Conservation (phyloP, 2,888 invertebrate genomes). For the Sarcophaga rosellei region DNA sequence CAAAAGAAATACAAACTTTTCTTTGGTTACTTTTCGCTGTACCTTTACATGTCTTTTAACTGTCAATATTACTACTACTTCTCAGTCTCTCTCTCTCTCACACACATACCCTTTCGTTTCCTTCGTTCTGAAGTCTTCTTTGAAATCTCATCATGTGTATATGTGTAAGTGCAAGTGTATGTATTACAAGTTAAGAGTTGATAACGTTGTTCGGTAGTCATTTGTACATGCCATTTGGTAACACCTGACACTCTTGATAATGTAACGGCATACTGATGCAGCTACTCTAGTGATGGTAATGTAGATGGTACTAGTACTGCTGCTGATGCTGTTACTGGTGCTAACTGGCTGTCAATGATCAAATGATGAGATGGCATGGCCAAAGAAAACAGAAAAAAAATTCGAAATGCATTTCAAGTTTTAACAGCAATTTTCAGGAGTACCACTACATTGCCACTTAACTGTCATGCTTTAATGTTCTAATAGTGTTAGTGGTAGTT, state of each 20-base stretch:
- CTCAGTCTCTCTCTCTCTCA: too few relatives aligned
- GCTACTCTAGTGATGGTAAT: too few relatives aligned
- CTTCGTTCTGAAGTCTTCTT: not conserved
- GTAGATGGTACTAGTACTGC: too few relatives aligned
- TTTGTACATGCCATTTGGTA: conserved; percentile 67
- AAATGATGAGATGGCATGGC: conserved; percentile 45
- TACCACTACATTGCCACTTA: conserved; percentile 68
- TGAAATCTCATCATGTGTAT: not conserved
- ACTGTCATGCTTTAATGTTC: conserved; percentile 60
- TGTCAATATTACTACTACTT: too few relatives aligned
- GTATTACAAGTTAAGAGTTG: conserved; percentile 28
- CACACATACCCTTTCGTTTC: too few relatives aligned
- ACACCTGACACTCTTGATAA: conserved; percentile 67
- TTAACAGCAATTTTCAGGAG: not conserved
- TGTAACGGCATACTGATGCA: too few relatives aligned
- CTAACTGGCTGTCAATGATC: conserved; percentile 68
- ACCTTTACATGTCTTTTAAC: too few relatives aligned
- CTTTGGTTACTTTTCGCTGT: too few relatives aligned
- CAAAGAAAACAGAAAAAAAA: too few relatives aligned
- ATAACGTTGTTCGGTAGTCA: conserved; percentile 56
- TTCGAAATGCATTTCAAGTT: not conserved
- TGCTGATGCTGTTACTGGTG: conserved; percentile 1
- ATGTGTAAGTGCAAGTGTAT: not conserved
- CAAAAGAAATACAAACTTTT: too few relatives aligned
- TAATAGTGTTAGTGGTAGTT: conserved; percentile 25